Conservation (phyloP, 1,140 invertebrate species). For the Hylaeus anthracinus region DNA sequence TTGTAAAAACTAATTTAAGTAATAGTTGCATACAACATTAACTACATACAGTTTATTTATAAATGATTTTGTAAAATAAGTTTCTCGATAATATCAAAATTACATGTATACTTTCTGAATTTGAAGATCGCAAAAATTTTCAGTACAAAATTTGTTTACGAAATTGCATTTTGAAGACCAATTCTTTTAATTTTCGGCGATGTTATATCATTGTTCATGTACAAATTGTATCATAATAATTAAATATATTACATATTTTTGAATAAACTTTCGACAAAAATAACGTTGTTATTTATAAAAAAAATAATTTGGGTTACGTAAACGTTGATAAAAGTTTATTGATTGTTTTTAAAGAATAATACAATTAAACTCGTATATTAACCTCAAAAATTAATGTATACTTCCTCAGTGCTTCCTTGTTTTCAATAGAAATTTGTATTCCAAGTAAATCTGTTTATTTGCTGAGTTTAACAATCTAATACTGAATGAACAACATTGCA, state of each 20-base stretch:
- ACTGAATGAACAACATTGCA: too few relatives aligned
- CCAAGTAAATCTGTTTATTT: too few relatives aligned
- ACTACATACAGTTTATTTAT: not conserved
- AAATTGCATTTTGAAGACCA: not conserved
- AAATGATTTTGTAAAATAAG: not conserved
- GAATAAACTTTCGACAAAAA: constrained; percentile 44
- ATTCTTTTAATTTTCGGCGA: not conserved
- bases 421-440: too few relatives aligned
- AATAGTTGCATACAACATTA: not conserved
- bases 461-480: too few relatives aligned
- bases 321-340: not conserved
- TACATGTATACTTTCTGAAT: not conserved
- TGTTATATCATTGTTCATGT: constrained; percentile 16
- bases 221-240: constrained; percentile 47
- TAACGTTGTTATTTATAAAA: not conserved
- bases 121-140: not conserved
- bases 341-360: not conserved
- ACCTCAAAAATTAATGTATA: too few relatives aligned
- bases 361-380: too few relatives aligned
- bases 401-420: too few relatives aligned
- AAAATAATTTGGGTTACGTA: not conserved
- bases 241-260: constrained; percentile 50
- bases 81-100: not conserved
- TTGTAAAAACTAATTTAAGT: not conserved
- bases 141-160: not conserved